A percentile compares a stretch with the other conserved stretches of the same genome.
Conservation (phyloP, 2,888 invertebrate genomes). For the Drosophila demipolita region DNA sequence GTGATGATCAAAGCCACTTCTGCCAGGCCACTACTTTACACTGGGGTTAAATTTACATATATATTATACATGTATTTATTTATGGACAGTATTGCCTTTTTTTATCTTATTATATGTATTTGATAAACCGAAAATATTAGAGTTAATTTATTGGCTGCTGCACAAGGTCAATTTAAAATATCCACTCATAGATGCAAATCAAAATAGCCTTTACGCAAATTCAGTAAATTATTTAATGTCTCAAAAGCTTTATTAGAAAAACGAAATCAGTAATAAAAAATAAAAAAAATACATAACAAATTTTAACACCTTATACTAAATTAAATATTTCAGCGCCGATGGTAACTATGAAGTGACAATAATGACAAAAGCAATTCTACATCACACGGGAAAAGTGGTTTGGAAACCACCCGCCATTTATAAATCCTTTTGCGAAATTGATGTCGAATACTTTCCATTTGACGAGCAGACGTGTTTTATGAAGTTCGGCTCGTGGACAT, state of each 20-base stretch:
- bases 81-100: background rate
- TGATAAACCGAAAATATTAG: background rate
- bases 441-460: slow-evolving; percentile 97
- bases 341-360: slow-evolving; percentile 99
- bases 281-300: background rate
- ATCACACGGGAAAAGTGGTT: slow-evolving; percentile 95
- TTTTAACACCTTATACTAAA: background rate
- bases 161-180: background rate
- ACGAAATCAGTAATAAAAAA: background rate
- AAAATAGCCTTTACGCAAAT: background rate
- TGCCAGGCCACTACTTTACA: background rate
- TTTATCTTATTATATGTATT: background rate
- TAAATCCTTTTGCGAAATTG: slow-evolving; percentile 98
- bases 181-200: background rate
- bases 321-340: slow-evolving; percentile 91
- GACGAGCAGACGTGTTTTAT: slow-evolving; percentile 97
- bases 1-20: slow-evolving; percentile 18
- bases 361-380: slow-evolving; percentile 98
- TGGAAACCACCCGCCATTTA: slow-evolving; percentile 99
- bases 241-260: background rate
- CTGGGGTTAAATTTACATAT: background rate
- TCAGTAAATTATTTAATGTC: background rate
- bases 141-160: background rate
- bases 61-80: background rate
- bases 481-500: slow-evolving; percentile 97